Conservation (phyloP, 2,113 vertebrate genomes). For the Ceyx margarethae region DNA sequence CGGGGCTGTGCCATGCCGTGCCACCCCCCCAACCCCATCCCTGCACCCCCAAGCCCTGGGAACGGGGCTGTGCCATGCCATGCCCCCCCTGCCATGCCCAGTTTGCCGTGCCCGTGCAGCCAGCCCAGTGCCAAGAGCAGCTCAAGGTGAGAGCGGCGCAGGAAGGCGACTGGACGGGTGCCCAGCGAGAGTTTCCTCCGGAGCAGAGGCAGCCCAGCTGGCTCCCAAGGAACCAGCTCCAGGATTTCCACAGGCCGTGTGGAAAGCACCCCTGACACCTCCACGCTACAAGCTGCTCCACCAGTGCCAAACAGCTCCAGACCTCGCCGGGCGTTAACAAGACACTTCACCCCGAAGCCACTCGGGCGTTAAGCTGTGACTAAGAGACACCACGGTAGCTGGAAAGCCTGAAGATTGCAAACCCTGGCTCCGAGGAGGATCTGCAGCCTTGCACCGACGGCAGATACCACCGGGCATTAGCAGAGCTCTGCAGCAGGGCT, state of each 20-base stretch:
- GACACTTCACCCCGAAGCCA: rapidly evolving
- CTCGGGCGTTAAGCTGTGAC: not conserved
- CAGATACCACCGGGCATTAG: rapidly evolving
- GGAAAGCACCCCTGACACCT: rapidly evolving
- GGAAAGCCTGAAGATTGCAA: not conserved
- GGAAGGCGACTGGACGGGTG: not conserved
- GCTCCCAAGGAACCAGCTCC: rapidly evolving
- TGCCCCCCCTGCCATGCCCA: rapidly evolving
- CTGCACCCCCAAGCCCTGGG: rapidly evolving
- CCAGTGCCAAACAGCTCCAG: not conserved
- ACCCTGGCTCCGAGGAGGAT: rapidly evolving
- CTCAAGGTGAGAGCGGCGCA: rapidly evolving
- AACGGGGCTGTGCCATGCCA: not conserved
- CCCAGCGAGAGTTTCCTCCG: not conserved
- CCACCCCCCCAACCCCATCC: no score
- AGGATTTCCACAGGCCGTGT: not conserved
- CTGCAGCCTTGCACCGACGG: rapidly evolving
- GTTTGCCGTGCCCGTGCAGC: no score
- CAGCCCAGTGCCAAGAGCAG: not conserved
- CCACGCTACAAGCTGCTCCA: rapidly evolving
- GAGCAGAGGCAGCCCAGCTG: not conserved
- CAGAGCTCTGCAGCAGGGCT: not conserved
- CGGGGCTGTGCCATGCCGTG: not conserved
- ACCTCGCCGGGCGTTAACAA: rapidly evolving
- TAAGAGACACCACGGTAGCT: rapidly evolving